These are phyloP conservation scores for Phyllostomus discolor DNA, from an alignment of 2,113 vertebrate species.

Conservation along the genomic window DNA sequence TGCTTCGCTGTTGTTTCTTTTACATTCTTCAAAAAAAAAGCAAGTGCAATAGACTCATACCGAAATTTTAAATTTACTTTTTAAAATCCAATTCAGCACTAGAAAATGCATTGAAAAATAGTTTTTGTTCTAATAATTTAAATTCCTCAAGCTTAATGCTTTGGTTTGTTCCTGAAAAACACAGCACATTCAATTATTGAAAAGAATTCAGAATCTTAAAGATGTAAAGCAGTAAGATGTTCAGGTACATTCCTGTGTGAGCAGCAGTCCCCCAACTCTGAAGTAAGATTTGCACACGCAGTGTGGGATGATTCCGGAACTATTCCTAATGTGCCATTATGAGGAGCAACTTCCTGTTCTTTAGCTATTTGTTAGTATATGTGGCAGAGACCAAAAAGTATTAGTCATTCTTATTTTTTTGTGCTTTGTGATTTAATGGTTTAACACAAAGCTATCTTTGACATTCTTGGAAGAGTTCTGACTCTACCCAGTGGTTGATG, in stretches of 20 bases:
- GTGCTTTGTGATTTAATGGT: background rate
- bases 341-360: conserved; percentile 28
- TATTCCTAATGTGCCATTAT: background rate
- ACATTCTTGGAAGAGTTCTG: background rate
- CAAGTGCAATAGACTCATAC: background rate
- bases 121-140: background rate
- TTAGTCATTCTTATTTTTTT: conserved; percentile 19
- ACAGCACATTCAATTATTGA: background rate
- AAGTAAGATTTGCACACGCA: background rate
- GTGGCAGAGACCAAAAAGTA: background rate
- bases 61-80: background rate
- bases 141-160: background rate
- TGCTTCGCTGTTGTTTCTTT: background rate
- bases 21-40: background rate
- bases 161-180: background rate
- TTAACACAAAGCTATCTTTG: background rate
- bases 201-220: background rate
- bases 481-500: background rate
- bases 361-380: background rate
- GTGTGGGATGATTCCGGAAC: background rate
- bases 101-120: background rate
- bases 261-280: background rate
- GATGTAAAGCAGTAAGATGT: background rate
- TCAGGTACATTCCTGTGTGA: background rate
- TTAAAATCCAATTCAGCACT: background rate